Conservation (phyloP, 1,140 invertebrate species). For the Neomicropteryx cornuta region DNA sequence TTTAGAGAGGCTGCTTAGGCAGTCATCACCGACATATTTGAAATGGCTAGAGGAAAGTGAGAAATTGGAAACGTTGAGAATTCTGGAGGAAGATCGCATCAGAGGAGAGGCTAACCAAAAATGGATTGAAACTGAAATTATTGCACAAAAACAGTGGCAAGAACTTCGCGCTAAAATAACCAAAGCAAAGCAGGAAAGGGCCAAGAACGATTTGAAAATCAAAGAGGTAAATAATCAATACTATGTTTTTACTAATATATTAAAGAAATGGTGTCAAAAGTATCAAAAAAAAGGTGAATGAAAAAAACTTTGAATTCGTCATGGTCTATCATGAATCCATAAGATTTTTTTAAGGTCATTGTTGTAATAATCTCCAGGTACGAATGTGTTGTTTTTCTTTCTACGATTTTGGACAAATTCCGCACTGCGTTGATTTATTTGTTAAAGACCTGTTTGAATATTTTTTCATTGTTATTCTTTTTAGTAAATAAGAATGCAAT, state of each 20-base stretch:
- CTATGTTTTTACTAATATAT: neutral
- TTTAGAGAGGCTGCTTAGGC: constrained; percentile 18
- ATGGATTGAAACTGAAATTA: constrained; percentile 30
- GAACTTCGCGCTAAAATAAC: constrained; percentile 37
- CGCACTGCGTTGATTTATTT: neutral
- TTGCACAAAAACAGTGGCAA: constrained; percentile 41
- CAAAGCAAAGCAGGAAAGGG: constrained; percentile 32
- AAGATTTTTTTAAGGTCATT: neutral
- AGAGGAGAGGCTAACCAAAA: constrained; percentile 36
- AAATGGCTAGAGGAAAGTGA: constrained; percentile 32
- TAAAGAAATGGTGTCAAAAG: no score
- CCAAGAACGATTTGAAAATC: constrained; percentile 41
- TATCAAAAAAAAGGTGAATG: no score
- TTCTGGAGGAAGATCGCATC: constrained; percentile 29
- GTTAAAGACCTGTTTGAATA: neutral
- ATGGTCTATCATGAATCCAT: neutral
- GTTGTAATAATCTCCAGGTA: neutral
- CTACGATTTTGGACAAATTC: neutral
- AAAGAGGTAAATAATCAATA: constrained; percentile 18
- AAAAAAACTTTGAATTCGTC: neutral
- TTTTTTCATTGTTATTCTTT: neutral
- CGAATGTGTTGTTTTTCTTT: neutral
- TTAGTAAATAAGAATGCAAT: constrained; percentile 17
- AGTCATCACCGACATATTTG: constrained; percentile 30
- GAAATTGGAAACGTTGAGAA: constrained; percentile 25